A percentile compares a stretch with the other conserved stretches of the same genome.
Evolutionary conservation across 2,113 vertebrate genomes (phyloP).

Genomic region (Malurus alboscapulatus): DNA sequence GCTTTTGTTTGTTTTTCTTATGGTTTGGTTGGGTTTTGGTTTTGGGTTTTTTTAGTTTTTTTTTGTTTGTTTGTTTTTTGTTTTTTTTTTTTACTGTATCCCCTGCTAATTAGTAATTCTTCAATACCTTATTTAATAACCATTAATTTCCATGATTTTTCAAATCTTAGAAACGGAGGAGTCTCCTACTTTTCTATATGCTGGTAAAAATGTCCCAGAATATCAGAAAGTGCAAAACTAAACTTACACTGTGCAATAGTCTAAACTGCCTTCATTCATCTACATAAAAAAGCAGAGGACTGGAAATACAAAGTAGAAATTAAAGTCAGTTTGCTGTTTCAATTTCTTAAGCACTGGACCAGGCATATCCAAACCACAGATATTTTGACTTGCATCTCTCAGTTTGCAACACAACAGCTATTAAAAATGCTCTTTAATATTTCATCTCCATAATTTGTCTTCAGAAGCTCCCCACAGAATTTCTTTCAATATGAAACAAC

Average conservation of each 20-base stretch:
- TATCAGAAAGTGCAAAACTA: not conserved
- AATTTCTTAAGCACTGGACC: not conserved
- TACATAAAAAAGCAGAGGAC: not conserved
- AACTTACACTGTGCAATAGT: not conserved
- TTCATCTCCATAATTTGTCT: not conserved
- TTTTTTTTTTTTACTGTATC: not conserved
- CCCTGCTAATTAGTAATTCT: not conserved
- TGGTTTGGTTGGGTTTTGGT: not conserved
- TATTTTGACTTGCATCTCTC: not conserved
- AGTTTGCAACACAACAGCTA: not conserved
- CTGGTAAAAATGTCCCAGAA: not conserved
- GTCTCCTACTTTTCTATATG: not conserved
- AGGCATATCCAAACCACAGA: not conserved
- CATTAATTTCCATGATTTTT: not conserved
- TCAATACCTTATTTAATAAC: not conserved
- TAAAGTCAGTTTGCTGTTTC: not conserved
- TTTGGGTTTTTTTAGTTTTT: not conserved
- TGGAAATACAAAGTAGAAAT: not conserved
- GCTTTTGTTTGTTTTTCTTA: not conserved
- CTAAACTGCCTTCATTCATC: not conserved
- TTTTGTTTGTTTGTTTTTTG: not conserved
- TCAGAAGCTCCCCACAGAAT: not conserved
- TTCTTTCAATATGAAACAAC: not conserved
- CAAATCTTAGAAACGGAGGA: not conserved
- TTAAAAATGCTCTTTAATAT: not conserved